Conservation (phyloP, 2,888 invertebrate genomes). For the Cerceris ruficornis region DNA sequence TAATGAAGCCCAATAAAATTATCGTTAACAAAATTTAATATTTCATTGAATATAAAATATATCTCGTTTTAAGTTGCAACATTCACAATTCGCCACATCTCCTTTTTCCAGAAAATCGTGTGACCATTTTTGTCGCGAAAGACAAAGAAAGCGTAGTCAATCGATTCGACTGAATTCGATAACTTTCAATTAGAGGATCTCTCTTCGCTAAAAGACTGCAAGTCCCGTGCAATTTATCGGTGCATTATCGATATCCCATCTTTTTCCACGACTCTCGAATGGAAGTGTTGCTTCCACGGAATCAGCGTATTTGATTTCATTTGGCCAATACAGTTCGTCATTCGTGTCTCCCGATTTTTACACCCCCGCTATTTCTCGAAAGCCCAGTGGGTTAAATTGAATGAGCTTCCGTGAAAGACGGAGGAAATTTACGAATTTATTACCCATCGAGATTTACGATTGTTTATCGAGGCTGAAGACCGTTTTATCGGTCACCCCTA, state of each 20-base stretch:
- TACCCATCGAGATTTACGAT: too few species aligned
- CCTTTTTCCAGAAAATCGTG: not conserved
- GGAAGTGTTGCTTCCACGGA: constrained; percentile 34
- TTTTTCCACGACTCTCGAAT: constrained; percentile 12
- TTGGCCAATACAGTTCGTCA: constrained; percentile 5
- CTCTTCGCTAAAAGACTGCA: constrained; percentile 25
- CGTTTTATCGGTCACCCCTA: too few species aligned
- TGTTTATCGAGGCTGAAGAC: too few species aligned
- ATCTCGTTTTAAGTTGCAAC: not conserved
- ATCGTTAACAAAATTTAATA: too few species aligned
- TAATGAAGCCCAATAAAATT: too few species aligned
- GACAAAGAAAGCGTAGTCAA: constrained; percentile 10
- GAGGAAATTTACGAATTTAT: not conserved
- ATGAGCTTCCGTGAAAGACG: not conserved
- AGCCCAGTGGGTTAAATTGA: constrained; percentile 1
- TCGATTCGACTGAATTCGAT: constrained; percentile 32
- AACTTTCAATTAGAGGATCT: constrained; percentile 33
- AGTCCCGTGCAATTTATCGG: constrained; percentile 20
- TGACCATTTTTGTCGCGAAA: constrained; percentile 9
- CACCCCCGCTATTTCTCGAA: not conserved
- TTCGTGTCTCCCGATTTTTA: constrained; percentile 12
- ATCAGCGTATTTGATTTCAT: constrained; percentile 38
- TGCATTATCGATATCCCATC: constrained; percentile 28
- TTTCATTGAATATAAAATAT: too few species aligned
- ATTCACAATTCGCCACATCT: not conserved